These are phyloP conservation scores for Drosophila nr. fundita DNA, from an alignment of 2,888 invertebrate species.

Conservation along the genomic window DNA sequence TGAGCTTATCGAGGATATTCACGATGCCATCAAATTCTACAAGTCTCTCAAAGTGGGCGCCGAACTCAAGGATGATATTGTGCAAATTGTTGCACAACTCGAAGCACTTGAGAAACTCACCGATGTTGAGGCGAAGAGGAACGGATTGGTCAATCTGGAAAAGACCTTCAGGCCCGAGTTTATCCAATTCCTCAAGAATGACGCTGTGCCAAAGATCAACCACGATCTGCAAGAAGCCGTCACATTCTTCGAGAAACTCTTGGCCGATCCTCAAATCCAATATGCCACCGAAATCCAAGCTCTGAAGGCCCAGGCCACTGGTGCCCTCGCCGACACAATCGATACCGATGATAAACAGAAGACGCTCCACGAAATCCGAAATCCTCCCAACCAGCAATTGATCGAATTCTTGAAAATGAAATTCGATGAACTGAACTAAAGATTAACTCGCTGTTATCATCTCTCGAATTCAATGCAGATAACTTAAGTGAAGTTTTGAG, in stretches of 20 bases:
- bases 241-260: constrained; percentile 68
- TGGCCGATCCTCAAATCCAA: constrained; percentile 52
- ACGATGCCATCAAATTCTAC: constrained; percentile 66
- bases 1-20: constrained; percentile 65
- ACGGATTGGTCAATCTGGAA: constrained; percentile 55
- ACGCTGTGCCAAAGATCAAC: constrained; percentile 62
- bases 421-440: constrained; percentile 64
- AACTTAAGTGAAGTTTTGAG: constrained; percentile 37
- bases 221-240: constrained; percentile 57
- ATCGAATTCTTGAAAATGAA: constrained; percentile 69
- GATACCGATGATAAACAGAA: constrained; percentile 70
- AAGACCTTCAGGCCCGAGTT: constrained; percentile 65
- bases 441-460: neutral
- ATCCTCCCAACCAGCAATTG: constrained; percentile 61
- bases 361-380: constrained; percentile 63
- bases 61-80: constrained; percentile 60
- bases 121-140: constrained; percentile 63
- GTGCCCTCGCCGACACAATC: constrained; percentile 52
- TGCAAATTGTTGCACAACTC: constrained; percentile 55
- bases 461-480: neutral
- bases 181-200: constrained; percentile 59
- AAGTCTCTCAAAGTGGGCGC: constrained; percentile 30
- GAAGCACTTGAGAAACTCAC: constrained; percentile 54
- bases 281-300: constrained; percentile 60
- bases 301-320: constrained; percentile 61